Evolutionary conservation across 92 coral and sea anemone species (phyloP).

Genomic region (Palythoa grandiflora): DNA sequence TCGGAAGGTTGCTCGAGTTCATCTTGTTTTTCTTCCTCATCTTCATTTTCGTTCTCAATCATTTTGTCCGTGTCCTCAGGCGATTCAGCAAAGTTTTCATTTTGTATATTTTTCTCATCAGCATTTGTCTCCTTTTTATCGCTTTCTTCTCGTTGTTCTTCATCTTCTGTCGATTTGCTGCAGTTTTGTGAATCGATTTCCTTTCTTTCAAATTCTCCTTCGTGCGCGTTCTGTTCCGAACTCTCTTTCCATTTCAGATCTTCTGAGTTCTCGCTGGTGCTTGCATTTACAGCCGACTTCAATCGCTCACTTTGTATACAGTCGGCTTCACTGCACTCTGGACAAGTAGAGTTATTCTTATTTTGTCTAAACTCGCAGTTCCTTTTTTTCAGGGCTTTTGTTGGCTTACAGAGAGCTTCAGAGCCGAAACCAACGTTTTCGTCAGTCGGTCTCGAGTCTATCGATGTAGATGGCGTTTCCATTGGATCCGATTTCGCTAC

Average conservation of each 20-base stretch:
- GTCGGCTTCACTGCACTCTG: not conserved
- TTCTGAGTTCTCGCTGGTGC: not conserved
- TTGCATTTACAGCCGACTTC: not conserved
- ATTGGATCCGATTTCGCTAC: not conserved
- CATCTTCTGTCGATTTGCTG: not conserved
- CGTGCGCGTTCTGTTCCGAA: not conserved
- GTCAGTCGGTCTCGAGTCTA: not conserved
- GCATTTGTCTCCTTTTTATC: not conserved
- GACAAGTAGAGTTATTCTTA: not conserved
- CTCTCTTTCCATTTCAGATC: not conserved
- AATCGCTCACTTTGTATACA: not conserved
- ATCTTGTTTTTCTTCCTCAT: not conserved
- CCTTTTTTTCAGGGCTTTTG: not conserved
- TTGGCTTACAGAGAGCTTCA: not conserved
- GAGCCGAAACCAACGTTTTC: not conserved
- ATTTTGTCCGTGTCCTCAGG: not conserved
- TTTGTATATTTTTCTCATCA: not conserved
- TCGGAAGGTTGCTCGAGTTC: not conserved
- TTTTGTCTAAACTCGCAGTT: not conserved
- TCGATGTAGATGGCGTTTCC: not conserved
- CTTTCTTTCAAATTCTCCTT: not conserved
- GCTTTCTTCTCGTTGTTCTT: not conserved
- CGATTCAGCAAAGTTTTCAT: not conserved
- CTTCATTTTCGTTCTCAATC: not conserved
- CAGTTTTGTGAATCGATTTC: not conserved